phyloP scores from a whole-genome alignment of 2,797 vertebrate genomes.

The Megaceryle alcyon region DNA sequence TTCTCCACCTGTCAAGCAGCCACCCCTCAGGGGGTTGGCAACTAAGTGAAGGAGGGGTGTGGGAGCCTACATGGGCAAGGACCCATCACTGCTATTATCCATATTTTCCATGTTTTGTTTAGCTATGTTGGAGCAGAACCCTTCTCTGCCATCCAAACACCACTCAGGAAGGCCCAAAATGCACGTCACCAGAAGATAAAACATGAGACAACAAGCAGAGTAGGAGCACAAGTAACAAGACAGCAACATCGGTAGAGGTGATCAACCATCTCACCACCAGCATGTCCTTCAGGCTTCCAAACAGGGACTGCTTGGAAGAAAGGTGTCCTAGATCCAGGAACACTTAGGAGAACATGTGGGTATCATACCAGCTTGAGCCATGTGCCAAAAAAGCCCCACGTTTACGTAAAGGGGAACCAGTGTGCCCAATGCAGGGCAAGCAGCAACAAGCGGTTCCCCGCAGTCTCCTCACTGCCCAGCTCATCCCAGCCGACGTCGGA shows the following conservation, averaged over 20 bases:
- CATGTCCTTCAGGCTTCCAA: background rate
- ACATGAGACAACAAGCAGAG: constrained; percentile 15
- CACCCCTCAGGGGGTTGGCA: background rate
- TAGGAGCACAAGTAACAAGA: background rate
- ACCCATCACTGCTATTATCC: background rate
- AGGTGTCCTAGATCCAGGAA: background rate
- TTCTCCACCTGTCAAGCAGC: background rate
- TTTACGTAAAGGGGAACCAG: background rate
- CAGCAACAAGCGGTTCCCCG: background rate
- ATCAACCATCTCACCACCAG: background rate
- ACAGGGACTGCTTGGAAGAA: background rate
- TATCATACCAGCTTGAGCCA: background rate
- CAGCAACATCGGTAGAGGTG: background rate
- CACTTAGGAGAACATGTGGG: background rate
- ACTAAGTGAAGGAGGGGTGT: background rate
- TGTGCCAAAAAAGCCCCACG: accelerated
- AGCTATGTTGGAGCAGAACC: constrained; percentile 30
- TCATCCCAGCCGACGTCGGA: accelerated
- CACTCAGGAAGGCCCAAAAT: background rate
- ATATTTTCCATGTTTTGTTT: constrained; percentile 29
- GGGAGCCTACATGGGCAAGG: background rate
- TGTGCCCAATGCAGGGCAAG: background rate
- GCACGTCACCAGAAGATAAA: background rate
- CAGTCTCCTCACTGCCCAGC: background rate
- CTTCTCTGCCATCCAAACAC: background rate